A percentile compares a stretch with the other conserved stretches of the same genome.
phyloP scores from a whole-genome alignment of 2,888 invertebrate species.

The Campoletis raptor region DNA sequence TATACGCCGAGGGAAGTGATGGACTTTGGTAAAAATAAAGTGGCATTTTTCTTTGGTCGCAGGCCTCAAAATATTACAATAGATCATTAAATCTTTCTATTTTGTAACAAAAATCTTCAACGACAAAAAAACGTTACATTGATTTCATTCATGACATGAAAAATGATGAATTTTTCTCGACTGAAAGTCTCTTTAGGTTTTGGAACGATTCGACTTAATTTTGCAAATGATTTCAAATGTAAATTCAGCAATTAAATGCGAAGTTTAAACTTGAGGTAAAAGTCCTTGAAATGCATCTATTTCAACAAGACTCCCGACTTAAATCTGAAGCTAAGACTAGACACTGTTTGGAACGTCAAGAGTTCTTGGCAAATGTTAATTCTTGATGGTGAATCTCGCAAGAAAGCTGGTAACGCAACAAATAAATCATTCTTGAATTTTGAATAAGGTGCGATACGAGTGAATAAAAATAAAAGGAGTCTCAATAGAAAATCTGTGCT shows the following conservation, averaged over 20 bases:
- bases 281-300: constrained; percentile 20
- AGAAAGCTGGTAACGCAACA: constrained; percentile 75
- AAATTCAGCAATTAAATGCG: constrained; percentile 14
- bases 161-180: background rate
- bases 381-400: constrained; percentile 72
- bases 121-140: background rate
- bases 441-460: constrained; percentile 13
- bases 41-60: constrained; percentile 9
- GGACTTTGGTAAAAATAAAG: constrained; percentile 9
- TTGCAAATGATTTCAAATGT: constrained; percentile 19
- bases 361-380: constrained; percentile 72
- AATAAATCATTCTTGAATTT: constrained; percentile 80
- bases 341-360: constrained; percentile 39
- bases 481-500: constrained; percentile 6
- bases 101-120: background rate
- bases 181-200: background rate
- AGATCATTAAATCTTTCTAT: background rate
- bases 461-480: constrained; percentile 43
- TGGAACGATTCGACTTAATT: background rate
- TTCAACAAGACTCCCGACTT: constrained; percentile 22
- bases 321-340: constrained; percentile 6
- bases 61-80: background rate
- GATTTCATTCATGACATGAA: background rate
- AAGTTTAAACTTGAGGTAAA: constrained; percentile 1
- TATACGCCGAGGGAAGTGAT: constrained; percentile 5